phyloP scores from a whole-genome alignment of 2,888 invertebrate genomes.

The Aleiodes leptofemur region DNA sequence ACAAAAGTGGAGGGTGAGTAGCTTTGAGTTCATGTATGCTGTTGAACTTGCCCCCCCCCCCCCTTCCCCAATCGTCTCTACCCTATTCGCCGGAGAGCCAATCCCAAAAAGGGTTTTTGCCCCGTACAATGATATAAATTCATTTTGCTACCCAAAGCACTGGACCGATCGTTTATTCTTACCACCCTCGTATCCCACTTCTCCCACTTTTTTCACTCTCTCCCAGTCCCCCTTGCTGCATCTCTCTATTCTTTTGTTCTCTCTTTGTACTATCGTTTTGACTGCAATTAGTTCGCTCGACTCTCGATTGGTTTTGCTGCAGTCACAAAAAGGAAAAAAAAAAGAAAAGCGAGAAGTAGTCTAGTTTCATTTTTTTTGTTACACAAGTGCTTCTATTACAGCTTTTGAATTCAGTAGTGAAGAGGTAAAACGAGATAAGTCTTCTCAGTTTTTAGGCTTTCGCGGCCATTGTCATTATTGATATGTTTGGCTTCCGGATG shows the following conservation, averaged over 20 bases:
- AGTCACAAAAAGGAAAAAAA: constrained; percentile 38
- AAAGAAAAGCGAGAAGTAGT: constrained; percentile 8
- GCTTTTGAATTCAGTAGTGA: no score
- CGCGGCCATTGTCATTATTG: no score
- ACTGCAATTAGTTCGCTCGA: constrained; percentile 52
- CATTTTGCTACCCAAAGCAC: constrained; percentile 71
- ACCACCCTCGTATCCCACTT: constrained; percentile 56
- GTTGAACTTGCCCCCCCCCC: constrained; percentile 39
- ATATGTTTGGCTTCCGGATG: no score
- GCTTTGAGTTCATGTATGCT: constrained; percentile 32
- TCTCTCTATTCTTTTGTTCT: constrained; percentile 55
- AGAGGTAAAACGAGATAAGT: no score
- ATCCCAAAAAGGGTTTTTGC: constrained; percentile 45
- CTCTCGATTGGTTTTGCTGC: constrained; percentile 37
- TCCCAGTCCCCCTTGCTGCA: constrained; percentile 52
- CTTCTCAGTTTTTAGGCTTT: no score
- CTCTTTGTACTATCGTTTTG: constrained; percentile 54
- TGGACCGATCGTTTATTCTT: constrained; percentile 73
- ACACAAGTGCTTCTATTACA: constrained; percentile 14
- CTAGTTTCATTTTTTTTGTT: constrained; percentile 24
- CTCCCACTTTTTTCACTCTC: constrained; percentile 57
- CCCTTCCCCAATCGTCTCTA: constrained; percentile 39
- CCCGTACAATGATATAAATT: constrained; percentile 68
- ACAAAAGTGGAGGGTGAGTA: no score
- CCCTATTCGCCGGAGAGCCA: constrained; percentile 28